Evolutionary conservation across 2,797 vertebrate genomes (phyloP).

Genomic region (Lophura swinhoii): DNA sequence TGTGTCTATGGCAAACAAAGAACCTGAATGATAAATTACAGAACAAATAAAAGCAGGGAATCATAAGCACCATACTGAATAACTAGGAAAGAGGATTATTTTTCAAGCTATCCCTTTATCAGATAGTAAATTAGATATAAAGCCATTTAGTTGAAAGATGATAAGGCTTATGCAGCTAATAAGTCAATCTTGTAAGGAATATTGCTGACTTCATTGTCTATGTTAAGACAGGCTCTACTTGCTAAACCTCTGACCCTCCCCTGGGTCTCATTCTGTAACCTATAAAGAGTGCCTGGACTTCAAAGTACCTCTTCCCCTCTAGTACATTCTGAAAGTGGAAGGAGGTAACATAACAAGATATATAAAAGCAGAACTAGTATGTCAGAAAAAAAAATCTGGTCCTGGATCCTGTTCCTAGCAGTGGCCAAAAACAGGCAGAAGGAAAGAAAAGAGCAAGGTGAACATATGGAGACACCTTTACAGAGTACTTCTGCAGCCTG

Average conservation of each 20-base stretch:
- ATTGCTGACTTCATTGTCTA: slow-evolving; percentile 67
- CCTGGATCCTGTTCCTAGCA: not conserved
- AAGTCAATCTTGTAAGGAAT: slow-evolving; percentile 70
- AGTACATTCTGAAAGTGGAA: not conserved
- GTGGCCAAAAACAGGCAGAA: not conserved
- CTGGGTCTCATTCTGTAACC: slow-evolving; percentile 12
- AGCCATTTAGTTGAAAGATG: slow-evolving; percentile 62
- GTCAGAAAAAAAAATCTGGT: not conserved
- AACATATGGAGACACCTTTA: not conserved
- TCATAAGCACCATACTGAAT: not conserved
- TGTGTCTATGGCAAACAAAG: not conserved
- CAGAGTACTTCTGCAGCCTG: not conserved
- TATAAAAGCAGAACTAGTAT: not conserved
- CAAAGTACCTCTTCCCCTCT: not conserved
- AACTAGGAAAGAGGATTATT: slow-evolving; percentile 5
- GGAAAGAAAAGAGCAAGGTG: not conserved
- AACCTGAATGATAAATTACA: not conserved
- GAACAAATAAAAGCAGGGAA: slow-evolving; percentile 21
- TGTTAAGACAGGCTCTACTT: slow-evolving; percentile 54
- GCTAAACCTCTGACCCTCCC: slow-evolving; percentile 29
- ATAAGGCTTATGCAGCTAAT: slow-evolving; percentile 68
- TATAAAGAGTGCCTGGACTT: slow-evolving; percentile 2
- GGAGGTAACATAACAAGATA: not conserved
- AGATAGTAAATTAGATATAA: slow-evolving; percentile 69
- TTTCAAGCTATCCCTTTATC: slow-evolving; percentile 44